phyloP scores from a whole-genome alignment of 2,797 vertebrate species.

The Podarcis siculus region DNA sequence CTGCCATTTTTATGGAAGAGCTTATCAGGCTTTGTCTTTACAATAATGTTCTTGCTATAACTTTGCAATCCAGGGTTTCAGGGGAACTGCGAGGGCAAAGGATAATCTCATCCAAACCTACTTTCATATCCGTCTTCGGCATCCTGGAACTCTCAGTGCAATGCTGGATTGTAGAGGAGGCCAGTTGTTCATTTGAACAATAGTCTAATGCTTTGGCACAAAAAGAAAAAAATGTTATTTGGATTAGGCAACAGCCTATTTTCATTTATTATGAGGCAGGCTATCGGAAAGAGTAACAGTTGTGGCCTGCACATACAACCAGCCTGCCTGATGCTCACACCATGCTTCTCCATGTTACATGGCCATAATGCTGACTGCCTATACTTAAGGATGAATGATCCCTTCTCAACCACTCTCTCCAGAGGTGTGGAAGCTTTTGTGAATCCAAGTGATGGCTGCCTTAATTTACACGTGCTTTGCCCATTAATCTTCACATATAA shows the following conservation, averaged over 20 bases:
- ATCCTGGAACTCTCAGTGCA: too few species aligned
- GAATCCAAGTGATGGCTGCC: constrained; percentile 2
- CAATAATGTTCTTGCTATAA: constrained; percentile 4
- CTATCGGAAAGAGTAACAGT: not conserved
- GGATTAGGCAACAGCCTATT: not conserved
- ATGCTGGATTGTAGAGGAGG: not conserved
- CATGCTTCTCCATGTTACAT: not conserved
- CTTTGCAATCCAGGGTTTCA: constrained; percentile 11
- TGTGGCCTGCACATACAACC: not conserved
- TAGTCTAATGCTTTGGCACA: not conserved
- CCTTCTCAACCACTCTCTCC: not conserved
- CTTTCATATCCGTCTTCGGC: constrained; percentile 41
- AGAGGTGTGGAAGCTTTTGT: not conserved
- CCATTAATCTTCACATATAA: not conserved
- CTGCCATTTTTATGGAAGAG: constrained; percentile 61
- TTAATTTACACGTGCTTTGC: constrained; percentile 10
- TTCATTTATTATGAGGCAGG: not conserved
- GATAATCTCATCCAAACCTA: not conserved
- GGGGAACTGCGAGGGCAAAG: constrained; percentile 32
- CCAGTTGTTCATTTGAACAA: not conserved
- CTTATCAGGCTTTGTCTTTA: constrained; percentile 28
- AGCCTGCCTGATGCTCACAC: not conserved
- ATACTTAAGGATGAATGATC: not conserved
- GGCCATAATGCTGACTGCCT: not conserved
- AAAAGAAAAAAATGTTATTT: not conserved